These are phyloP conservation scores for Caenorhabditis briggsae DNA, from an alignment of 1,140 invertebrate genomes.

Conservation along the genomic window DNA sequence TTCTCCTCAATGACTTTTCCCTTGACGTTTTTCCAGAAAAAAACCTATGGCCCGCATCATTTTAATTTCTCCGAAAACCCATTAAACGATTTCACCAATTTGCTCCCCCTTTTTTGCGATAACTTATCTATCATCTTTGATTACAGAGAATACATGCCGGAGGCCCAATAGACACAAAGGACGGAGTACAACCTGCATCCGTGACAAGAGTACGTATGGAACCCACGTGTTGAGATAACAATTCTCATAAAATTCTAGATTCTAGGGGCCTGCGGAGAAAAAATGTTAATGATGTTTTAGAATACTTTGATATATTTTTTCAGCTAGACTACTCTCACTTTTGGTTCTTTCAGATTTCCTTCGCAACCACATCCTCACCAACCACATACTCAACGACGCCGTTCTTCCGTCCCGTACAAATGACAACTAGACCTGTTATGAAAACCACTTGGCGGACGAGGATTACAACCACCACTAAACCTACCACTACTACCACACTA, in stretches of 20 bases:
- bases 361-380: constrained; percentile 4
- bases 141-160: constrained; percentile 51
- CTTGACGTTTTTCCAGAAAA: too few relatives aligned
- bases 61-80: too few relatives aligned
- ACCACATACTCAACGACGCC: constrained; percentile 42
- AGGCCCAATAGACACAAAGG: constrained; percentile 36
- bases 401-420: constrained; percentile 41
- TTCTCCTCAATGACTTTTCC: too few relatives aligned
- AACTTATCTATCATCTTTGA: not conserved
- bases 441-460: constrained; percentile 40
- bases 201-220: constrained; percentile 22
- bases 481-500: constrained; percentile 50
- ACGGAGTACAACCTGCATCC: constrained; percentile 48
- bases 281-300: too few relatives aligned
- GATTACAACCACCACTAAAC: constrained; percentile 57
- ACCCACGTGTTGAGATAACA: not conserved
- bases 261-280: too few relatives aligned
- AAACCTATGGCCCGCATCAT: too few relatives aligned
- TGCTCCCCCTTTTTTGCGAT: not conserved
- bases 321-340: too few relatives aligned
- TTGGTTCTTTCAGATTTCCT: not conserved
- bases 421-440: constrained; percentile 31
- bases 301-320: too few relatives aligned
- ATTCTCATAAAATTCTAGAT: not conserved
- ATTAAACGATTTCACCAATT: not conserved